Conservation (phyloP, 2,113 vertebrate species). For the Osmerus mordax region DNA sequence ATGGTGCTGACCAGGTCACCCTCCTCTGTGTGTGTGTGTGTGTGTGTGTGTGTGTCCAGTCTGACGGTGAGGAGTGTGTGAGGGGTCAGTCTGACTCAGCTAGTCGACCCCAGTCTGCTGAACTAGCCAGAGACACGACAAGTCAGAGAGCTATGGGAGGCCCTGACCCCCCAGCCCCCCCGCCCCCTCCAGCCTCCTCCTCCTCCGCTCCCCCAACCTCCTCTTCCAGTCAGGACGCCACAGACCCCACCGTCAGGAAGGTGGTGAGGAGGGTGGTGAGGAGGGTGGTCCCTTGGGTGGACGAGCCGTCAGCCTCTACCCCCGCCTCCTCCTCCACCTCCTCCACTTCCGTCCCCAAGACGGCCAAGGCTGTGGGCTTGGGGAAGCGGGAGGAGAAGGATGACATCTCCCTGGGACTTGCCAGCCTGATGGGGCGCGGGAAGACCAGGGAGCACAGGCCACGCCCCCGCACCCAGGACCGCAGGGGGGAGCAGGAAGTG, state of each 20-base stretch:
- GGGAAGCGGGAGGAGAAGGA: constrained; percentile 69
- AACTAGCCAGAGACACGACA: constrained; percentile 38
- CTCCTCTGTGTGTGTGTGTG: background rate
- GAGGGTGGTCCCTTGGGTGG: constrained; percentile 76
- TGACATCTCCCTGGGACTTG: constrained; percentile 84
- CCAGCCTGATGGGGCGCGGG: constrained; percentile 86
- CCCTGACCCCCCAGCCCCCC: constrained; percentile 30
- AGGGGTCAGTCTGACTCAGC: constrained; percentile 47
- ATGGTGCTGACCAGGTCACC: no score
- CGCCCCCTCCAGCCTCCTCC: background rate
- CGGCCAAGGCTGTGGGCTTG: constrained; percentile 16
- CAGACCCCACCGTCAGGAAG: constrained; percentile 66
- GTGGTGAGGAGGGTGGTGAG: constrained; percentile 80
- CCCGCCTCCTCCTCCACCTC: constrained; percentile 5
- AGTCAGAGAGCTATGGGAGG: constrained; percentile 45
- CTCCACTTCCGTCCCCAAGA: constrained; percentile 36
- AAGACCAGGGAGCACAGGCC: constrained; percentile 83
- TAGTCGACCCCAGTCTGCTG: constrained; percentile 36
- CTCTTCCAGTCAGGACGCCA: constrained; percentile 6
- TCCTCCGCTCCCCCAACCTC: constrained; percentile 35
- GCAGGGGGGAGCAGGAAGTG: constrained; percentile 57
- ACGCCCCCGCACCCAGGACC: constrained; percentile 67
- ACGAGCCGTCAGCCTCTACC: constrained; percentile 40
- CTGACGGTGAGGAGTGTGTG: constrained; percentile 55
- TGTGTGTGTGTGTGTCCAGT: constrained; percentile 50